Evolutionary conservation across 2,797 vertebrate genomes (phyloP).

Genomic region (Poeciliopsis gracilis): DNA sequence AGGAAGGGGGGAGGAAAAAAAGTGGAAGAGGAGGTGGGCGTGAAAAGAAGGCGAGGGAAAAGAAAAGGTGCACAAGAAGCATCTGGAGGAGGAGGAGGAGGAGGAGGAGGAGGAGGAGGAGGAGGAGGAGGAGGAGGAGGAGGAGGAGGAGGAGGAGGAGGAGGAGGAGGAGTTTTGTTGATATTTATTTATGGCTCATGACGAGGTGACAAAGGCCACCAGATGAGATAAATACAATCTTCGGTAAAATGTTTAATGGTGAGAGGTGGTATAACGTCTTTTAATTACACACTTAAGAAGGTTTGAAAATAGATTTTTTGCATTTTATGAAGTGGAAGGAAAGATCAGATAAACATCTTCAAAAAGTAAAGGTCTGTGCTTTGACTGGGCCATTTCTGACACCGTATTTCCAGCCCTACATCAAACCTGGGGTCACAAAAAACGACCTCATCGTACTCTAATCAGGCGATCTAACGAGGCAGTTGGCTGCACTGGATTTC

Average conservation of each 20-base stretch:
- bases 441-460: not conserved
- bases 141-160: not conserved
- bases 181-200: not conserved
- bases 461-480: not conserved
- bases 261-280: not conserved
- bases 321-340: not conserved
- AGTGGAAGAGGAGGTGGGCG: slow-evolving; percentile 11
- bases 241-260: not conserved
- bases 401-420: not conserved
- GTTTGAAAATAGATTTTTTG: not conserved
- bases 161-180: not conserved
- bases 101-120: not conserved
- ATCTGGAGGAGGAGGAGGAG: not conserved
- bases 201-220: not conserved
- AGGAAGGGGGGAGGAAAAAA: slow-evolving; percentile 15
- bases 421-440: not conserved
- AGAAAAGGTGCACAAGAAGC: slow-evolving; percentile 4
- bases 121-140: not conserved
- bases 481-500: not conserved
- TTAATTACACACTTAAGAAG: not conserved
- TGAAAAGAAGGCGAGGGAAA: slow-evolving; percentile 4
- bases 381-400: not conserved
- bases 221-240: slow-evolving; percentile 6
- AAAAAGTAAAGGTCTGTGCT: not conserved
- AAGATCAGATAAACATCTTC: not conserved